Evolutionary conservation across 1,140 invertebrate genomes (phyloP), one percentile per base, ranked within the genome.

Genomic region (Drosophila tsacasi): DNA sequence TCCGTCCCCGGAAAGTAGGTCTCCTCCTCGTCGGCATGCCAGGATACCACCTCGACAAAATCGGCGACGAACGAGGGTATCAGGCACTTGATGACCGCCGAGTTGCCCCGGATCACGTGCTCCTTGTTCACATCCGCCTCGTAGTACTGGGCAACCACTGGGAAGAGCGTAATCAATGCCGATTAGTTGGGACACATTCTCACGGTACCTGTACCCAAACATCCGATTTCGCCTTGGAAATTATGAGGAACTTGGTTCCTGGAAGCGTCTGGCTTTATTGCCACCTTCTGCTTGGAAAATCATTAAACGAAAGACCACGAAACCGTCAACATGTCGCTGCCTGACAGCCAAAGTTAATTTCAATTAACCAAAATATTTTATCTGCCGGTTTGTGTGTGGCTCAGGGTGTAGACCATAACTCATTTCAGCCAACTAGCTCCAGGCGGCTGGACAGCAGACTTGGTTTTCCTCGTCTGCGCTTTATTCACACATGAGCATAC

Each of bases 21-120:
- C 78, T 95, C 95, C 64, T 96, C 95, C 63, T 96, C 96, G 82
- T 96, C 95, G 82, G 96, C 97, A 91, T 98, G 96, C 98, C 98
- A 99, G 55, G 96, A 96, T 23, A 97, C 95, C 44, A 98, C 97
- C 78, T 95, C 95, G 49, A 99, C 96, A 93, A 98, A 98, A 94
- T 98, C 97, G 25, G 97, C 97, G 55, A 98, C 97, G 93, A 98
- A 99, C n/a, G 96, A 97, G 17, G 98, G 98, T 86, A 99, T 97
- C 91, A 97, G 95, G 94, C 98, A 99, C 93, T 97, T 98, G 61
- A 99, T 95, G 82, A 99, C 96, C 35, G 97, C 98, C 52, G 97
- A 96, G 93, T 98, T 98, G 57, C 97, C 97, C 83, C 96, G 95
- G 79, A 98, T 98, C 21, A 98, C 97, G 94, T 98, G 98, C 83